phyloP scores from a whole-genome alignment of 2,797 vertebrate species.

The Fistularia tabacaria region DNA sequence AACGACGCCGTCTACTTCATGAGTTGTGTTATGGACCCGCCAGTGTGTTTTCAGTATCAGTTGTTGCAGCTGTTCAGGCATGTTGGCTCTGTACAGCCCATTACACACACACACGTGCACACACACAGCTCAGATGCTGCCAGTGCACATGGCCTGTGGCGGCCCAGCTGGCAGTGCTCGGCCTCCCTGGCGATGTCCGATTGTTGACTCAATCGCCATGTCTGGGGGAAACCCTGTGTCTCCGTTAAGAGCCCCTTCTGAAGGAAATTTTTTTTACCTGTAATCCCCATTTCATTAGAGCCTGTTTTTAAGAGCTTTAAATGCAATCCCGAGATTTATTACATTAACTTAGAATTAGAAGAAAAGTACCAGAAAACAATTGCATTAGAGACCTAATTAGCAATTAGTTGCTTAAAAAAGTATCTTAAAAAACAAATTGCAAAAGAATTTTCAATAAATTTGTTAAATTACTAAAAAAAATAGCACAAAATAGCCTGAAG shows the following conservation, averaged over 20 bases:
- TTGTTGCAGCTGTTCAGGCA: constrained; percentile 42
- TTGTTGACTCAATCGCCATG: constrained; percentile 35
- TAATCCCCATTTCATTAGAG: too few relatives aligned
- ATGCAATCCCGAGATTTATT: too few relatives aligned
- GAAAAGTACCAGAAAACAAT: too few relatives aligned
- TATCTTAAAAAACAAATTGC: too few relatives aligned
- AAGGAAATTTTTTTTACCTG: constrained; percentile 5
- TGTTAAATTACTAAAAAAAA: too few relatives aligned
- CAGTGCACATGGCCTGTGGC: constrained; percentile 33
- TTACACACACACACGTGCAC: constrained; percentile 19
- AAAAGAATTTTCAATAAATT: too few relatives aligned
- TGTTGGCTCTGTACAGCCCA: constrained; percentile 38
- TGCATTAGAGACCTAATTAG: too few relatives aligned
- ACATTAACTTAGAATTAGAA: too few relatives aligned
- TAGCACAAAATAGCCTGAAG: too few relatives aligned
- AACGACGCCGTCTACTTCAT: constrained; percentile 8
- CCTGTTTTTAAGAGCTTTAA: too few relatives aligned
- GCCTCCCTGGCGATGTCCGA: constrained; percentile 35
- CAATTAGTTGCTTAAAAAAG: too few relatives aligned
- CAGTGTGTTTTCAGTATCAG: constrained; percentile 33
- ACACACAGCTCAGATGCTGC: constrained; percentile 25
- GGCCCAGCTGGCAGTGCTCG: constrained; percentile 43
- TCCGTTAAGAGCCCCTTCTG: constrained; percentile 24
- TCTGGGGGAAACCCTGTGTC: constrained; percentile 40
- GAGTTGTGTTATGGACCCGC: constrained; percentile 12